phyloP scores from a whole-genome alignment of 30 jellyfish, hydroid and myxozoan genomes.

The Chrysaora quinquecirrha region DNA sequence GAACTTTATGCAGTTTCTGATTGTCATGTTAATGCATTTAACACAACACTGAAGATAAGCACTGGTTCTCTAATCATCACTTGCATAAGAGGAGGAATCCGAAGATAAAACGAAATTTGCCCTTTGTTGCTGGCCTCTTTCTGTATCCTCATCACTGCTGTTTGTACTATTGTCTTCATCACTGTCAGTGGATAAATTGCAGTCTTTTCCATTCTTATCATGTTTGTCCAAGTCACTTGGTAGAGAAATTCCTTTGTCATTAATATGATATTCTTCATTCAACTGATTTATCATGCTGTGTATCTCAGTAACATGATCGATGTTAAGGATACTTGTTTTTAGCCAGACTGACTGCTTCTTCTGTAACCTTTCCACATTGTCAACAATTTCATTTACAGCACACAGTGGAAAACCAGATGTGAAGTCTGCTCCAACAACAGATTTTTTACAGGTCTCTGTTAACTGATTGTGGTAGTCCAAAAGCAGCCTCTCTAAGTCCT shows the following conservation, averaged over 20 bases:
- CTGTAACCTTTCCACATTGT: neutral
- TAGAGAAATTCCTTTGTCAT: neutral
- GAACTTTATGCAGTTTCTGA: neutral
- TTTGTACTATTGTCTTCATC: neutral
- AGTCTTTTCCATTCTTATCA: neutral
- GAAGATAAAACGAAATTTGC: neutral
- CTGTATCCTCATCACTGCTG: neutral
- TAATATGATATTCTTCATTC: neutral
- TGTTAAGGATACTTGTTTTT: neutral
- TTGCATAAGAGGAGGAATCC: neutral
- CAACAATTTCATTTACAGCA: slow-evolving; percentile 3
- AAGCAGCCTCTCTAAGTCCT: too few species aligned
- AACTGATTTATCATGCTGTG: neutral
- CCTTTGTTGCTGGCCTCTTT: neutral
- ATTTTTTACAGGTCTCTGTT: too few species aligned
- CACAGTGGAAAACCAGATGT: slow-evolving; percentile 2
- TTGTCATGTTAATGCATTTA: too few species aligned
- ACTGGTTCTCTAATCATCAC: neutral
- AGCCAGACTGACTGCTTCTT: neutral
- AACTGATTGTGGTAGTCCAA: too few species aligned
- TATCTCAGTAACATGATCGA: neutral
- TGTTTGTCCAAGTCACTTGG: too few species aligned
- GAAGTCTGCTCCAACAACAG: neutral
- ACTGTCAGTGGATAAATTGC: neutral
- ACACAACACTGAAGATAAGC: too few species aligned